Evolutionary conservation across 2,888 invertebrate genomes (phyloP).

Genomic region (Pammene aurita): DNA sequence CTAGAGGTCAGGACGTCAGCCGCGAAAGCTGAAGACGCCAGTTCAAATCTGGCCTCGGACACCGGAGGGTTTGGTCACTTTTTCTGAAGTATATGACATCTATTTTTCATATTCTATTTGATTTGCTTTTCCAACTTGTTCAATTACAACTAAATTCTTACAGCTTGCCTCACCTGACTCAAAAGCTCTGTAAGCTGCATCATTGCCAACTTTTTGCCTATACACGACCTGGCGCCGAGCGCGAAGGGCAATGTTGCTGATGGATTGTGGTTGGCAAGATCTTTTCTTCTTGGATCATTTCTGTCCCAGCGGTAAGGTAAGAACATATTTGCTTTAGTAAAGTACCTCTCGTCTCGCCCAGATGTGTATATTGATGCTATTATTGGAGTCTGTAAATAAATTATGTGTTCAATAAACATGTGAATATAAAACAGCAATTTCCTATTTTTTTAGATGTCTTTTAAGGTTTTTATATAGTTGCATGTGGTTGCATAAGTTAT

Average conservation of each 20-base stretch:
- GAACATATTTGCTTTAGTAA: slow-evolving; percentile 86
- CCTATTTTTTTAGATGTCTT: no score
- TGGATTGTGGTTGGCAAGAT: slow-evolving; percentile 77
- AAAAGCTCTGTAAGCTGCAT: slow-evolving; percentile 88
- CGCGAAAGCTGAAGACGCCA: no score
- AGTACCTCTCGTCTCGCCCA: slow-evolving; percentile 88
- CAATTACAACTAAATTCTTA: neutral
- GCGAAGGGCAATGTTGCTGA: slow-evolving; percentile 92
- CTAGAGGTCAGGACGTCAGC: no score
- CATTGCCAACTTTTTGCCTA: slow-evolving; percentile 92
- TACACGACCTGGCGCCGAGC: slow-evolving; percentile 91
- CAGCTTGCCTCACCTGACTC: slow-evolving; percentile 78
- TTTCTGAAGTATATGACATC: no score
- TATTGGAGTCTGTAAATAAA: slow-evolving; percentile 87
- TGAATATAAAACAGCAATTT: neutral
- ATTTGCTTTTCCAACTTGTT: no score
- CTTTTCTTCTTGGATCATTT: slow-evolving; percentile 70
- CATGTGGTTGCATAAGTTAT: no score
- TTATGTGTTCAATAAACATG: neutral
- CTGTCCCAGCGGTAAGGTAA: slow-evolving; percentile 90
- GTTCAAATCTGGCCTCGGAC: no score
- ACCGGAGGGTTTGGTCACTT: no score
- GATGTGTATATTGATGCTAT: slow-evolving; percentile 93
- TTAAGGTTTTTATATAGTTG: no score
- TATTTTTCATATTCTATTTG: no score